Percentiles rank a stretch among this genome's conserved stretches.
Conservation (phyloP, 2,113 vertebrate genomes). For the Anarrhichthys ocellatus region DNA sequence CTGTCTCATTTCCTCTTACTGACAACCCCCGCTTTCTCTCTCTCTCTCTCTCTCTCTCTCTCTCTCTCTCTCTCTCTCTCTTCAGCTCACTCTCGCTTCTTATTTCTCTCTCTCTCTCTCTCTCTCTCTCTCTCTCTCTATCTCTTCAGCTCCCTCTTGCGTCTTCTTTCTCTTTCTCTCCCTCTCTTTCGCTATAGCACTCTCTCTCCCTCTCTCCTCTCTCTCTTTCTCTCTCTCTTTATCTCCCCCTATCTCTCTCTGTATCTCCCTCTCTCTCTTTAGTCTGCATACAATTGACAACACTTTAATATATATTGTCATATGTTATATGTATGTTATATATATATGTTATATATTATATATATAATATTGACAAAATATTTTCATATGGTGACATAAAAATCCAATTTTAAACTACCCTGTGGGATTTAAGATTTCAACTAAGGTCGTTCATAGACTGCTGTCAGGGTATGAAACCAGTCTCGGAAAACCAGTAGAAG, state of each 20-base stretch:
- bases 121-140: neutral
- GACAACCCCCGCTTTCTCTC: neutral
- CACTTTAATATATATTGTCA: neutral
- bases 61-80: too few species aligned
- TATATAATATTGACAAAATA: neutral
- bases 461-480: constrained; percentile 15
- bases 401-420: neutral
- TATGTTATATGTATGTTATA: too few species aligned
- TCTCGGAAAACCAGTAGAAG: neutral
- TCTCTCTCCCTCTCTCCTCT: neutral
- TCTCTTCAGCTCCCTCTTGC: too few species aligned
- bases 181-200: too few species aligned
- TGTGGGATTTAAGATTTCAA: neutral
- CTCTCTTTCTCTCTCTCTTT: neutral
- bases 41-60: neutral
- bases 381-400: neutral
- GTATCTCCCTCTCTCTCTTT: too few species aligned
- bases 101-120: neutral
- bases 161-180: too few species aligned
- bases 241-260: neutral
- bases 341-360: too few species aligned
- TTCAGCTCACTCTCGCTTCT: neutral
- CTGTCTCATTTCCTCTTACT: constrained; percentile 50
- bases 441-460: neutral
- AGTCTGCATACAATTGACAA: neutral